Evolutionary conservation across 2,113 vertebrate genomes (phyloP), one percentile per base, ranked within the genome.

Genomic region (Cynocephalus volans): DNA sequence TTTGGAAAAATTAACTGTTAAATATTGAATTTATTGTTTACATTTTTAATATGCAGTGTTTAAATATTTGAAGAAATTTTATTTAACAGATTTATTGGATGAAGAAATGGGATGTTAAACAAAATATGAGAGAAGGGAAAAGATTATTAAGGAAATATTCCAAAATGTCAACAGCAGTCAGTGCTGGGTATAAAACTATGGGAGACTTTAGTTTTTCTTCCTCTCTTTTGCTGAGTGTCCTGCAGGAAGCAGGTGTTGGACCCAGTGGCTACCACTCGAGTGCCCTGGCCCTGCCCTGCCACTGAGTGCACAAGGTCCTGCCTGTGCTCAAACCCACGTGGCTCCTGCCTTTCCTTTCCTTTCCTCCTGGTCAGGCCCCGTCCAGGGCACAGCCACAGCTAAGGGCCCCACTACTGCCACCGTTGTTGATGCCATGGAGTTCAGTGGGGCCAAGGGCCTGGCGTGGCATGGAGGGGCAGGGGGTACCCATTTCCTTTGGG

Each of bases 401-500:
- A 33, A 6, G 2, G 31, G 14, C 31, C 31, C 64, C 65, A n/a
- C 65, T 14, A 8, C n/a, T 2, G 10, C n/a, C n/a, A 19, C 69
- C 69, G n/a, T n/a, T n/a, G n/a, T n/a, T n/a, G n/a, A n/a, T n/a
- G n/a, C n/a, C n/a, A n/a, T n/a, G n/a, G n/a, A n/a, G n/a, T n/a
- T n/a, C n/a, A n/a, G n/a, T n/a, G n/a, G n/a, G n/a, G n/a, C n/a
- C n/a, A n/a, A n/a, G n/a, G n/a, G 60, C 58, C 28, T 26, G 11
- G 28, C 2, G 45, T 8, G 58, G 36, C n/a, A n/a, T 1, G 13
- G 13, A n/a, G 4, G 28, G 26, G 62, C 14, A 11, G 87, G 87
- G n/a, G 64, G 28, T 9, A 17, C 2, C 36, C 15, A 0, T 1
- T 3, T n/a, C 8, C 65, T 21, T n/a, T 60, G 17, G 48, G 14